phyloP scores from a whole-genome alignment of 2,797 vertebrate species.

The Chelidonichthys spinosus region DNA sequence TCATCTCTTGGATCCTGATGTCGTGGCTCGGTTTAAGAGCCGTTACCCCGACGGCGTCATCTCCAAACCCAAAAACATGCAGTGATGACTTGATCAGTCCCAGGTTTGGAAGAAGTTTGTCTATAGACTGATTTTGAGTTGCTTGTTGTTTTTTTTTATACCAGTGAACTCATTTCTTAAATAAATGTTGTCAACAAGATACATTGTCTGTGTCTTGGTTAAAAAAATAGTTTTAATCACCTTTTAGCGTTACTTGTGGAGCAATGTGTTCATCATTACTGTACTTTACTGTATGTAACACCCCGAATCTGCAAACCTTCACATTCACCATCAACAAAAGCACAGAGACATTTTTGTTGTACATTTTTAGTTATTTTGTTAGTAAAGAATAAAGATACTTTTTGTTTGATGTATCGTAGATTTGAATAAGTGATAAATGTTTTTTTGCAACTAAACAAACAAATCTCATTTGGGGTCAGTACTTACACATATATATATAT shows the following conservation, averaged over 20 bases:
- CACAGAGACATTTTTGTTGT: conserved; percentile 43
- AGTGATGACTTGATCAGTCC: conserved; percentile 55
- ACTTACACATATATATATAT: conserved; percentile 20
- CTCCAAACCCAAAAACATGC: conserved; percentile 91
- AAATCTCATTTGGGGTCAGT: conserved; percentile 26
- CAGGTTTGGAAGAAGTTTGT: conserved; percentile 33
- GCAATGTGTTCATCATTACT: not conserved
- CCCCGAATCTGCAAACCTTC: not conserved
- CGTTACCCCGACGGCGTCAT: conserved; percentile 94
- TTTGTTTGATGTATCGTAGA: conserved; percentile 16
- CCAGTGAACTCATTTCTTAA: conserved; percentile 48
- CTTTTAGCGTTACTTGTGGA: not conserved
- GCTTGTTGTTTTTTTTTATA: conserved; percentile 48
- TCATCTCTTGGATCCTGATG: conserved; percentile 93
- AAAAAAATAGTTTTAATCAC: conserved; percentile 5
- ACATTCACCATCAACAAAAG: conserved; percentile 33
- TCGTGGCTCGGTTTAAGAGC: conserved; percentile 92
- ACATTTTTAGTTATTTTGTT: conserved; percentile 52
- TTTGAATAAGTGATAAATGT: conserved; percentile 10
- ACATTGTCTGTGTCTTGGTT: conserved; percentile 26
- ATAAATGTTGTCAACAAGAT: conserved; percentile 47
- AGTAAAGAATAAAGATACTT: conserved; percentile 54
- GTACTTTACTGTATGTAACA: not conserved
- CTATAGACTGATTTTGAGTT: conserved; percentile 29
- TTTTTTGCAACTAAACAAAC: conserved; percentile 27